Evolutionary conservation across 2,113 vertebrate species (phyloP).

Genomic region (Mandrillus leucophaeus): DNA sequence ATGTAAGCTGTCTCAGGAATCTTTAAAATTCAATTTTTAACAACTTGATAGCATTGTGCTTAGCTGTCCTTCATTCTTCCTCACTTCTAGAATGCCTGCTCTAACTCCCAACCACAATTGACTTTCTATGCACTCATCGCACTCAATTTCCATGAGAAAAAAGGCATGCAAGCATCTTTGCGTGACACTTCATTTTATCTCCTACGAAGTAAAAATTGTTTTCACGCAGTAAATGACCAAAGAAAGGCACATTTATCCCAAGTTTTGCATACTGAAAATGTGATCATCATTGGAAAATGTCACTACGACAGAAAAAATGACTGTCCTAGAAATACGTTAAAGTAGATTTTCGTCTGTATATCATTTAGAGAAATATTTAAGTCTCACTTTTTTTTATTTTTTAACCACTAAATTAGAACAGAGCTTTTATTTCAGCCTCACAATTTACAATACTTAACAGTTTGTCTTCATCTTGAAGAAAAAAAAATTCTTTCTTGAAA

Average conservation of each 20-base stretch:
- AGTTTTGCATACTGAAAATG: conserved; percentile 20
- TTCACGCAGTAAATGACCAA: neutral
- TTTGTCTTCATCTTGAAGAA: conserved; percentile 6
- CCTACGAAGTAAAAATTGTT: neutral
- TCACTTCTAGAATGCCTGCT: neutral
- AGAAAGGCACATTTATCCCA: neutral
- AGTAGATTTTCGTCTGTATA: neutral
- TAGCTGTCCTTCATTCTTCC: neutral
- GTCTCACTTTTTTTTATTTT: neutral
- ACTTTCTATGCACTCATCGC: neutral
- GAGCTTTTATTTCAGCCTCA: neutral
- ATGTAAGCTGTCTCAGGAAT: neutral
- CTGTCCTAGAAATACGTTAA: neutral
- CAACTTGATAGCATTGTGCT: neutral
- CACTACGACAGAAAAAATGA: neutral
- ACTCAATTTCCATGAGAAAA: neutral
- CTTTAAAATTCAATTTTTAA: conserved; percentile 42
- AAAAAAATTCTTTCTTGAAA: neutral
- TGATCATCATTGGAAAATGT: conserved; percentile 7
- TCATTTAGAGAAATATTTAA: conserved; percentile 19
- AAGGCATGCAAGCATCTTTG: neutral
- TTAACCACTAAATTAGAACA: neutral
- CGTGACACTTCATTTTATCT: neutral
- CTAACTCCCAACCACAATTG: neutral
- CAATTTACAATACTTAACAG: neutral